phyloP scores from a whole-genome alignment of 2,888 invertebrate genomes.

The Notodonta ziczac region DNA sequence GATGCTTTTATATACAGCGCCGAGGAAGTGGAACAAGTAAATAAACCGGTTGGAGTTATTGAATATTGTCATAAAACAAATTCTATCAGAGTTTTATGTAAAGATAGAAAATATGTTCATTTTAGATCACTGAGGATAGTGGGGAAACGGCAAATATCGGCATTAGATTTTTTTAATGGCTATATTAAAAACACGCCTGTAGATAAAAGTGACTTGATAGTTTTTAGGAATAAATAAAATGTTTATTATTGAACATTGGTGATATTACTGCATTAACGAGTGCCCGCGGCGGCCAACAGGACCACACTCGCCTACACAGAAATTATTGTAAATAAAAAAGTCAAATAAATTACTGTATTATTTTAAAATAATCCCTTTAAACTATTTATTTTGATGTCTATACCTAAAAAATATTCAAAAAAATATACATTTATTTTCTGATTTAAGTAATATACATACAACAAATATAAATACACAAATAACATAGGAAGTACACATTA shows the following conservation, averaged over 20 bases:
- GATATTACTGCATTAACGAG: neutral
- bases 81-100: constrained; percentile 87
- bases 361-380: neutral
- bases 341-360: constrained; percentile 2
- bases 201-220: constrained; percentile 59
- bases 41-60: constrained; percentile 82
- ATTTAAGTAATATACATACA: neutral
- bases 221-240: constrained; percentile 60
- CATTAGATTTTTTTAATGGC: constrained; percentile 94
- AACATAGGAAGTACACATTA: neutral
- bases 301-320: neutral
- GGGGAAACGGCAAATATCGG: constrained; percentile 89
- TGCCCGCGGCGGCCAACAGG: no score
- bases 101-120: constrained; percentile 86
- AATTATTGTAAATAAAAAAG: constrained; percentile 4
- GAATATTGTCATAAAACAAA: constrained; percentile 84
- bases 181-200: constrained; percentile 86
- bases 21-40: constrained; percentile 37
- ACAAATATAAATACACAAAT: neutral
- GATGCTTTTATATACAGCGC: constrained; percentile 73
- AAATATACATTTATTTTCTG: neutral
- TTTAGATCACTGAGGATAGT: constrained; percentile 87
- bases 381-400: neutral
- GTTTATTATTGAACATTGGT: constrained; percentile 2
- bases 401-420: neutral